phyloP scores from a whole-genome alignment of 2,888 invertebrate genomes.

The Lycocerus yunnanus region DNA sequence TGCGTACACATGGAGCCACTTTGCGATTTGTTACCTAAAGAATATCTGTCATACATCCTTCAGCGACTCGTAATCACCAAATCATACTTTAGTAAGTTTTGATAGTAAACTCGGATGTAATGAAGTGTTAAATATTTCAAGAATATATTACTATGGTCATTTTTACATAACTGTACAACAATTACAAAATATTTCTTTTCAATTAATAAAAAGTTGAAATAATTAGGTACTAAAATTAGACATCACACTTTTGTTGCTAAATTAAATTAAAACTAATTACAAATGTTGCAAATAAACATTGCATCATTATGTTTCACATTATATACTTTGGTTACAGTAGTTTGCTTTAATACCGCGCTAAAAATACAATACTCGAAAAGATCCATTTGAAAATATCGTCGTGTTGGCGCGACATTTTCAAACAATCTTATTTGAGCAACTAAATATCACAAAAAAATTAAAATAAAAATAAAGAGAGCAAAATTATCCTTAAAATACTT shows the following conservation, averaged over 20 bases:
- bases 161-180: slow-evolving; percentile 42
- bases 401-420: slow-evolving; percentile 9
- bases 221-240: slow-evolving; percentile 32
- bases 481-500: slow-evolving; percentile 24
- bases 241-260: slow-evolving; percentile 32
- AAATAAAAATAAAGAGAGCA: slow-evolving; percentile 33
- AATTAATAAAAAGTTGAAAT: slow-evolving; percentile 38
- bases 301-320: slow-evolving; percentile 30
- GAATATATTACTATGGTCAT: slow-evolving; percentile 39
- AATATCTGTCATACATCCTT: too few relatives aligned
- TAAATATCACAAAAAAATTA: slow-evolving; percentile 38
- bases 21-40: too few relatives aligned
- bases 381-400: slow-evolving; percentile 6
- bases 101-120: too few relatives aligned
- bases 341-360: slow-evolving; percentile 39
- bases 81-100: too few relatives aligned
- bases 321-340: slow-evolving; percentile 43
- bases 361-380: slow-evolving; percentile 36
- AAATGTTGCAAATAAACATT: slow-evolving; percentile 23
- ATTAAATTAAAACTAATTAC: slow-evolving; percentile 25
- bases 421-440: slow-evolving; percentile 27
- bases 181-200: slow-evolving; percentile 41
- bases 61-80: too few relatives aligned
- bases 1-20: too few relatives aligned
- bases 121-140: slow-evolving; percentile 20